These are phyloP conservation scores for Xestia c-nigrum DNA, from an alignment of 2,888 invertebrate species.

Conservation along the genomic window DNA sequence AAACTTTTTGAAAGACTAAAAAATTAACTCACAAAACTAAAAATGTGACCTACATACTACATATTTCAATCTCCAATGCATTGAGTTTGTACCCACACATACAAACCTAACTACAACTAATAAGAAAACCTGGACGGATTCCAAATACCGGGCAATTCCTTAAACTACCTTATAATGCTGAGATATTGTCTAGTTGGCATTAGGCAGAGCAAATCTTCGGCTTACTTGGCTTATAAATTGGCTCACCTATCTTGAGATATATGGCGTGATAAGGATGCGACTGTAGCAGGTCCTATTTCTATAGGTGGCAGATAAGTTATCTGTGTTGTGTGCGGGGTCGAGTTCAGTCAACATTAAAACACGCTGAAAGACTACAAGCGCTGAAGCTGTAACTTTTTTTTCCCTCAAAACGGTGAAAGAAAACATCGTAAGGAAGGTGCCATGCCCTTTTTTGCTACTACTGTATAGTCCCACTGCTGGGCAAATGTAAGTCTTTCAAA, in stretches of 20 bases:
- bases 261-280: slow-evolving; percentile 15
- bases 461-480: too few species aligned
- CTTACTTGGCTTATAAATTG: slow-evolving; percentile 40
- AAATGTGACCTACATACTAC: slow-evolving; percentile 1
- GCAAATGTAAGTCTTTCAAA: too few species aligned
- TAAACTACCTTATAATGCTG: slow-evolving; percentile 47
- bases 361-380: neutral
- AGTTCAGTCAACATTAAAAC: neutral
- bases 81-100: slow-evolving; percentile 14
- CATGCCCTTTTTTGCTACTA: neutral
- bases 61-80: slow-evolving; percentile 9
- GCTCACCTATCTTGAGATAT: slow-evolving; percentile 22
- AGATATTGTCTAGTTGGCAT: slow-evolving; percentile 54
- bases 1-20: neutral
- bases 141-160: slow-evolving; percentile 48
- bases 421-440: neutral
- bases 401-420: neutral
- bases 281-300: neutral
- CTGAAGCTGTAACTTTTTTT: neutral
- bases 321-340: neutral
- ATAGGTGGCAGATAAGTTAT: neutral
- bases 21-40: neutral
- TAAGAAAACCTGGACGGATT: slow-evolving; percentile 54
- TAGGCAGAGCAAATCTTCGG: slow-evolving; percentile 42
- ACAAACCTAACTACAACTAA: slow-evolving; percentile 29